A percentile compares a stretch with the other conserved stretches of the same genome.
Evolutionary conservation across 2,113 vertebrate genomes (phyloP).

Genomic region (Sphaerodactylus townsendi): DNA sequence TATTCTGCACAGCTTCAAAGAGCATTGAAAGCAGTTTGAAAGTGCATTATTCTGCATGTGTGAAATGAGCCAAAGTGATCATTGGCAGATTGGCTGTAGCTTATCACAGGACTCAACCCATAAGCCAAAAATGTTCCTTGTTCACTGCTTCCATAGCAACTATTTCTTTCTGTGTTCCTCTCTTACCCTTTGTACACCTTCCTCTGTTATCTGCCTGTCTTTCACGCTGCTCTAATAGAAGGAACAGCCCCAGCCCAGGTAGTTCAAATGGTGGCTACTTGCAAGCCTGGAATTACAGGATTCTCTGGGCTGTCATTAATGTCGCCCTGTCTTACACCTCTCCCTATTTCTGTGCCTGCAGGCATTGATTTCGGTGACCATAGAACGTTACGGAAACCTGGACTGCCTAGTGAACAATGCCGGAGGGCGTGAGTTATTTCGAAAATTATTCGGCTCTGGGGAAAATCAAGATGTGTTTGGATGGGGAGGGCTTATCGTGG

Average conservation of each 20-base stretch:
- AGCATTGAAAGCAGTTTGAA: no score
- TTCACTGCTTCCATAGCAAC: no score
- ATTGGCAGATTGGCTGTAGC: no score
- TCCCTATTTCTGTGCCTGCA: conserved; percentile 33
- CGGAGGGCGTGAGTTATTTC: conserved; percentile 76
- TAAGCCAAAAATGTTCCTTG: no score
- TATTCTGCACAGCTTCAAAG: no score
- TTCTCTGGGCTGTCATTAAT: neutral
- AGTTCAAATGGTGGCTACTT: neutral
- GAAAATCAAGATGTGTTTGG: neutral
- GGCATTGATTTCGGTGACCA: conserved; percentile 71
- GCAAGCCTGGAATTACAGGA: neutral
- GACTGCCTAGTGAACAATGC: conserved; percentile 88
- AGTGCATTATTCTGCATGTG: no score
- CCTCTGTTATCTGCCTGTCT: neutral
- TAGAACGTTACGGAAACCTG: conserved; percentile 70
- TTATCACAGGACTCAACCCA: no score
- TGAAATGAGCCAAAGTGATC: no score
- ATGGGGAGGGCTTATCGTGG: neutral
- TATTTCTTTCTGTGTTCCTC: neutral
- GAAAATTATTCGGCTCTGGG: neutral
- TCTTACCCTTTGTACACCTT: neutral
- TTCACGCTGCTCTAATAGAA: neutral
- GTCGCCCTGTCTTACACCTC: neutral
- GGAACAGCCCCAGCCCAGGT: neutral